Conservation (phyloP, 2,113 vertebrate species). For the Nannospalax galili region DNA sequence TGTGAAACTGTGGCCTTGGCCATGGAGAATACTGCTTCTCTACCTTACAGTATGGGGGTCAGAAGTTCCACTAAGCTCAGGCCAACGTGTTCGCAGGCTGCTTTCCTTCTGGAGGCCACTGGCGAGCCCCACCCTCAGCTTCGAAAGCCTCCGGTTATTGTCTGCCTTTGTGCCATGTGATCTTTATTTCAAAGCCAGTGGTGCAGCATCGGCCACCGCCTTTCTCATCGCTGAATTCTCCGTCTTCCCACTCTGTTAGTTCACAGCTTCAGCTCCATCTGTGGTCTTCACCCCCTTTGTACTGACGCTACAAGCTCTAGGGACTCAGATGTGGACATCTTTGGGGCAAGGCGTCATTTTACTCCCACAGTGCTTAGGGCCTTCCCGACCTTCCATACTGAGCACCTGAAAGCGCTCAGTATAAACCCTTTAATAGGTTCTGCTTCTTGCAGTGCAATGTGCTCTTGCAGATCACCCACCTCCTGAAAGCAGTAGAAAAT, state of each 20-base stretch:
- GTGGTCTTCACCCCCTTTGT: no score
- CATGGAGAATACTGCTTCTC: not conserved
- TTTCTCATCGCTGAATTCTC: not conserved
- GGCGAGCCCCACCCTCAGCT: no score
- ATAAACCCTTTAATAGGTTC: not conserved
- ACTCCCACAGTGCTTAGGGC: no score
- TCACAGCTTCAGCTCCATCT: not conserved
- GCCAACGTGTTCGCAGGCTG: not conserved
- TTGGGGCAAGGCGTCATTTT: not conserved
- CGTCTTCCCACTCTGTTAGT: not conserved
- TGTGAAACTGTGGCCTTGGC: not conserved
- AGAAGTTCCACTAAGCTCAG: not conserved
- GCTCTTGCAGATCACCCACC: not conserved
- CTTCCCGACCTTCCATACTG: not conserved
- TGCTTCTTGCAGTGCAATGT: not conserved
- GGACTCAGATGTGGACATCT: not conserved
- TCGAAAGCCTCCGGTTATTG: not conserved
- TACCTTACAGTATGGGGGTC: fast-evolving
- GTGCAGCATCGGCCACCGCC: fast-evolving
- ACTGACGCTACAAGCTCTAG: not conserved
- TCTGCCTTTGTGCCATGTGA: fast-evolving
- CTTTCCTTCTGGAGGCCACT: not conserved
- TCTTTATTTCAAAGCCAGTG: no score
- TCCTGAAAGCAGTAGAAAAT: not conserved
- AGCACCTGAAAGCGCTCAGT: not conserved